These are phyloP conservation scores for crab-eating macaque (Macaca fascicularis) DNA, from an alignment of 2,113 vertebrate species.

Conservation along the genomic window DNA sequence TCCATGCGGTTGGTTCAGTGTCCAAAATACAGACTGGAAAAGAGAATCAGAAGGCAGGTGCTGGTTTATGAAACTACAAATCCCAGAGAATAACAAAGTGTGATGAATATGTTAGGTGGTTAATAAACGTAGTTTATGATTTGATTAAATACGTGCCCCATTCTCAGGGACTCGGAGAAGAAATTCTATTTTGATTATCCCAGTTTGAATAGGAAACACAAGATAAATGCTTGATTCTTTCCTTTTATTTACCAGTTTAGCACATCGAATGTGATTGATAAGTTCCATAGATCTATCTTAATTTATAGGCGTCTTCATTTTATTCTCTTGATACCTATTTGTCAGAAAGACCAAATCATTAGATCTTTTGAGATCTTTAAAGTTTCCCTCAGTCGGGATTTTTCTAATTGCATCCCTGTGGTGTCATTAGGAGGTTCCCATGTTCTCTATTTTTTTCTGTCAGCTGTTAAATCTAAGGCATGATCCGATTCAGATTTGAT, in stretches of 20 bases:
- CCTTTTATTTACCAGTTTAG: background rate
- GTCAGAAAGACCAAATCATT: background rate
- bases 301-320: background rate
- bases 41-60: background rate
- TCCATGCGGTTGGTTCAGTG: background rate
- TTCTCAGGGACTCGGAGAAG: too few relatives aligned
- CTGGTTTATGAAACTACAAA: background rate
- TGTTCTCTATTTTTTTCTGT: background rate
- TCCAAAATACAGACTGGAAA: background rate
- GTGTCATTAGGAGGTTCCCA: background rate
- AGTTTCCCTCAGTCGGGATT: background rate
- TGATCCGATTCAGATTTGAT: background rate
- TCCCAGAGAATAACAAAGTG: background rate
- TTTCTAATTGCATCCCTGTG: slow-evolving; percentile 15
- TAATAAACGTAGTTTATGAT: background rate
- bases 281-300: background rate
- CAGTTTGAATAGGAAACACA: background rate
- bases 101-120: background rate
- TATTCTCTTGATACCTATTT: background rate
- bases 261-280: background rate
- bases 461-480: background rate
- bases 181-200: background rate
- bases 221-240: background rate
- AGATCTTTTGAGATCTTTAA: slow-evolving; percentile 40
- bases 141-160: background rate